These are phyloP conservation scores for Tonatia bakeri DNA, from an alignment of 2,113 vertebrate genomes.

Conservation along the genomic window DNA sequence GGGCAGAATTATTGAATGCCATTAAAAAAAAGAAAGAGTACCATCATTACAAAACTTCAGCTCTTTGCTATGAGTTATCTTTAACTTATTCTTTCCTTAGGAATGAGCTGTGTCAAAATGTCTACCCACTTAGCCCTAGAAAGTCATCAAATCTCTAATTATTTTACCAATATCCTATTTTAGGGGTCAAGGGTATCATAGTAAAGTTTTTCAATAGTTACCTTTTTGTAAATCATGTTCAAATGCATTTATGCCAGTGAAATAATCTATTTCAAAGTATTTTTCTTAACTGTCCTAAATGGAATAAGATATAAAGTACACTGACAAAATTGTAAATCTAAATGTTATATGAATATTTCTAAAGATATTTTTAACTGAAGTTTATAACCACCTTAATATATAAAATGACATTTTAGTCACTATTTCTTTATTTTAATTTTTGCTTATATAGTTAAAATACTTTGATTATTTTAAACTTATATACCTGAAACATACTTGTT, in stretches of 20 bases:
- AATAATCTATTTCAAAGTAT: not conserved
- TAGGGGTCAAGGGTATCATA: not conserved
- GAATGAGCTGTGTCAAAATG: fast-evolving
- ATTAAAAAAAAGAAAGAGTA: not conserved
- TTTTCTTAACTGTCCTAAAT: not conserved
- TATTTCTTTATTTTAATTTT: not conserved
- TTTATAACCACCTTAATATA: not conserved
- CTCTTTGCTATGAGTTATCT: not conserved
- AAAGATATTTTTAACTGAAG: not conserved
- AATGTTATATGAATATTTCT: not conserved
- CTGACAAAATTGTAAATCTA: not conserved
- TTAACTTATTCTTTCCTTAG: not conserved
- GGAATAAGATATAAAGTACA: not conserved
- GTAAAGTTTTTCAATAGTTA: not conserved
- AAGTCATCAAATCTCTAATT: not conserved
- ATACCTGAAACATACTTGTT: not conserved
- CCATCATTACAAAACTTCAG: not conserved
- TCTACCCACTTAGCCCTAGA: not conserved
- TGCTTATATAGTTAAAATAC: not conserved
- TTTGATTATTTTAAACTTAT: not conserved
- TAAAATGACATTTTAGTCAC: not conserved
- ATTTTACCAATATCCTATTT: not conserved
- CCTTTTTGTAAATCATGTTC: not conserved
- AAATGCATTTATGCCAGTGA: not conserved
- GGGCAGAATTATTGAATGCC: not conserved